phyloP scores from a whole-genome alignment of 2,113 vertebrate genomes.

The Acanthisitta chloris region DNA sequence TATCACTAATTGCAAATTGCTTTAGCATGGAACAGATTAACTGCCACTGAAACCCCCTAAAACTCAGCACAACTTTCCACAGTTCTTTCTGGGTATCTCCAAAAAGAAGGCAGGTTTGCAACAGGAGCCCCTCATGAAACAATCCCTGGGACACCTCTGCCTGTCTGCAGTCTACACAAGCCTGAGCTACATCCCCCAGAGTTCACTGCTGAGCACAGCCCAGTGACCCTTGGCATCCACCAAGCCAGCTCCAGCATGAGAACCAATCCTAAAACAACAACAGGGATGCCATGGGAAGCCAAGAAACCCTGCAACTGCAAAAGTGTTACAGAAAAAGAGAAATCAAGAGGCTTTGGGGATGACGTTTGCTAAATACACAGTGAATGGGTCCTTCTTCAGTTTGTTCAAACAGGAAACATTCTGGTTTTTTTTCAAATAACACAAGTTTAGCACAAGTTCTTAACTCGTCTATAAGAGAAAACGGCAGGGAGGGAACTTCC shows the following conservation, averaged over 20 bases:
- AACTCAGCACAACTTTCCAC: neutral
- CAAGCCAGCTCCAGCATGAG: neutral
- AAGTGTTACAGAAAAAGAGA: neutral
- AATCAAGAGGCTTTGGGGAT: neutral
- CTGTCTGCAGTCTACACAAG: neutral
- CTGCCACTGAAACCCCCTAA: neutral
- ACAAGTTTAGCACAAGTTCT: neutral
- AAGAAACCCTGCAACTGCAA: neutral
- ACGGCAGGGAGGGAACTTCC: neutral
- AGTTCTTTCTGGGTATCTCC: neutral
- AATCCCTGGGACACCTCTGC: neutral
- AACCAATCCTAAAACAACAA: neutral
- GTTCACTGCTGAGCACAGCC: neutral
- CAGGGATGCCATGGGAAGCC: neutral
- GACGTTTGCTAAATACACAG: neutral
- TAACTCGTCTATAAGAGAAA: neutral
- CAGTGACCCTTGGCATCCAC: neutral
- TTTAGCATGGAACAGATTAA: neutral
- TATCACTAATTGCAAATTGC: neutral
- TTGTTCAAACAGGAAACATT: neutral
- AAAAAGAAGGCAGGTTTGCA: neutral
- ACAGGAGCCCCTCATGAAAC: neutral
- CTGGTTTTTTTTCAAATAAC: neutral
- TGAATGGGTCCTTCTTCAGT: neutral
- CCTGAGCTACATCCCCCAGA: neutral